These are phyloP conservation scores for Pinctada fucata DNA, from an alignment of 2,888 invertebrate species.

Conservation along the genomic window DNA sequence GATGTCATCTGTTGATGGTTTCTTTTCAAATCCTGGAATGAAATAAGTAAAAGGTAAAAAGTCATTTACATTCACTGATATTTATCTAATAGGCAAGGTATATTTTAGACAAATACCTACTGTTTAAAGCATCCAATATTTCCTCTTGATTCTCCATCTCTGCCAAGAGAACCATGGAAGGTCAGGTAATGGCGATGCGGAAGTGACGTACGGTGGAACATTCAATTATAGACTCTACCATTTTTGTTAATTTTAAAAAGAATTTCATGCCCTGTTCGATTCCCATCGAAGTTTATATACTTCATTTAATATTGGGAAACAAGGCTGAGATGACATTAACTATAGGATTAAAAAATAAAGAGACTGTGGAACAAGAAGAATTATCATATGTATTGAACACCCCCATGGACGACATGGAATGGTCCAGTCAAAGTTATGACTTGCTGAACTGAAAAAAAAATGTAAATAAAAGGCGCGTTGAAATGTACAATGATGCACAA, in stretches of 20 bases:
- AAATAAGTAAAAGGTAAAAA: conserved; percentile 25
- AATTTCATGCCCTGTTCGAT: too few species aligned
- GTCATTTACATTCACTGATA: neutral
- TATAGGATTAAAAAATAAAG: too few species aligned
- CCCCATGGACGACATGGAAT: too few species aligned
- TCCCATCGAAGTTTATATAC: too few species aligned
- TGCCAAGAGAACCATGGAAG: conserved; percentile 47
- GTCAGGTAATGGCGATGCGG: conserved; percentile 61
- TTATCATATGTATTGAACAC: too few species aligned
- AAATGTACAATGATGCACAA: too few species aligned
- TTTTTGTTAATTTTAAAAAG: neutral
- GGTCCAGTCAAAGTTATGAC: too few species aligned
- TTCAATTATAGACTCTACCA: neutral
- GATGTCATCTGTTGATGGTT: conserved; percentile 85
- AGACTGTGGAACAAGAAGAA: too few species aligned
- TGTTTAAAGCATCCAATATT: conserved; percentile 65
- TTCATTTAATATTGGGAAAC: too few species aligned
- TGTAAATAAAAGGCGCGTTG: too few species aligned
- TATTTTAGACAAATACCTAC: conserved; percentile 44
- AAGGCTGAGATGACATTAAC: too few species aligned
- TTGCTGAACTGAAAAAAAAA: too few species aligned
- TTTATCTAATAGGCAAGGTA: neutral
- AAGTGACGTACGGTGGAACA: conserved; percentile 49
- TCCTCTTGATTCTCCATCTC: conserved; percentile 73
- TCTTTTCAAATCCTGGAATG: conserved; percentile 79